Conservation (phyloP, 2,113 vertebrate species). For the Setophaga coronata region DNA sequence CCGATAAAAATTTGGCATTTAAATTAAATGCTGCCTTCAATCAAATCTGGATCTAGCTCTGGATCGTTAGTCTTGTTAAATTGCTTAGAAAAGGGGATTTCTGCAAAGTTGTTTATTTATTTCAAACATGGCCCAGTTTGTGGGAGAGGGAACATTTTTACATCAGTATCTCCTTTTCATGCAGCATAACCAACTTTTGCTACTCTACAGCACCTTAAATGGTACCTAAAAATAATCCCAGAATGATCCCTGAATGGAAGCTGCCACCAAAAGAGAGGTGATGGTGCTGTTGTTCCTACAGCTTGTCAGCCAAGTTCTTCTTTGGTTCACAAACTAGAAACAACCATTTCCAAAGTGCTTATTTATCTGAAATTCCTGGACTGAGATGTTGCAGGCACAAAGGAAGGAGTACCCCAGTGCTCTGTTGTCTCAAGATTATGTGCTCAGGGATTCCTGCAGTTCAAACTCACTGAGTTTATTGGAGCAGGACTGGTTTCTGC, state of each 20-base stretch:
- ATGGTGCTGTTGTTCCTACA: neutral
- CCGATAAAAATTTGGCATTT: neutral
- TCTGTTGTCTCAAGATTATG: neutral
- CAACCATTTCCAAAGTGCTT: neutral
- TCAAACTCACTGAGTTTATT: neutral
- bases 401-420: neutral
- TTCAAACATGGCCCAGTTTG: neutral
- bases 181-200: neutral
- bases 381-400: neutral
- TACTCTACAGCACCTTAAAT: neutral
- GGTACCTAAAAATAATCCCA: neutral
- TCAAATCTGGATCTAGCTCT: neutral
- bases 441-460: neutral
- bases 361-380: neutral
- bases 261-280: neutral
- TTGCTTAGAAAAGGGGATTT: neutral
- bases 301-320: neutral
- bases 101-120: neutral
- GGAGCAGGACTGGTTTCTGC: neutral
- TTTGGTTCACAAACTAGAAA: neutral
- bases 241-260: neutral
- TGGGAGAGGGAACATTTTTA: neutral
- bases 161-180: neutral
- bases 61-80: neutral
- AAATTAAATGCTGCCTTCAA: neutral